These are phyloP conservation scores for Grammomys dolichurus DNA, from an alignment of 2,113 vertebrate species.

Conservation along the genomic window DNA sequence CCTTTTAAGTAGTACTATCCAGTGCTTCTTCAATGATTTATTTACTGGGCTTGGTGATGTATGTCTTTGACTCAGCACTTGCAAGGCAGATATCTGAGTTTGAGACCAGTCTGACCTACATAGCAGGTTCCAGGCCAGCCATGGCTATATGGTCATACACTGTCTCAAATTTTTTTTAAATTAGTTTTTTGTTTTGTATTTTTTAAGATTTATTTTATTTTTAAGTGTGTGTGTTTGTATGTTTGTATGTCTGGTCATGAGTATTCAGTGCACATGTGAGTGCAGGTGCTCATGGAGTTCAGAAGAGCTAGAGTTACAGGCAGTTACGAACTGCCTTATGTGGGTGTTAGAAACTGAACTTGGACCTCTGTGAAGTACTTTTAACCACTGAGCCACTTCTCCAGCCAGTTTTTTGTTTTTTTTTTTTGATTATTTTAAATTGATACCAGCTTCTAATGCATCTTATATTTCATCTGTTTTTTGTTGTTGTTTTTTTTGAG, in stretches of 20 bases:
- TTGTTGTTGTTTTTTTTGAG: too few relatives aligned
- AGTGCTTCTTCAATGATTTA: neutral
- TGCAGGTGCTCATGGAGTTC: too few relatives aligned
- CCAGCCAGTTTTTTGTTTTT: neutral
- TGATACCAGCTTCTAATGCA: slow-evolving; percentile 14
- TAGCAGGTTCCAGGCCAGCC: neutral
- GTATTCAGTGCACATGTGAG: neutral
- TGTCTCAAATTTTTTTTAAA: neutral
- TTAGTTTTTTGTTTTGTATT: neutral
- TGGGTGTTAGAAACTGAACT: neutral
- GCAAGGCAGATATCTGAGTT: neutral
- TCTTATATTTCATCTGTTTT: slow-evolving; percentile 3
- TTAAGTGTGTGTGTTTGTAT: neutral
- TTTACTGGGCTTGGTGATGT: neutral
- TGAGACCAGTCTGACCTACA: neutral
- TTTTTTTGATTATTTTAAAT: slow-evolving; percentile 41
- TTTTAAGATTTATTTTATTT: neutral
- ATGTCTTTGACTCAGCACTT: neutral
- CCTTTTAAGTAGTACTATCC: neutral
- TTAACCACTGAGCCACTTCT: neutral
- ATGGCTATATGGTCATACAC: neutral
- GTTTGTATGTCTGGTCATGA: neutral
- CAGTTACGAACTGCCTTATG: neutral
- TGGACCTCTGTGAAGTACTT: neutral
- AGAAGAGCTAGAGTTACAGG: neutral